Base-by-base conservation (phyloP, 2,797 vertebrate genomes). In the Pagetopsis macropterus region DNA sequence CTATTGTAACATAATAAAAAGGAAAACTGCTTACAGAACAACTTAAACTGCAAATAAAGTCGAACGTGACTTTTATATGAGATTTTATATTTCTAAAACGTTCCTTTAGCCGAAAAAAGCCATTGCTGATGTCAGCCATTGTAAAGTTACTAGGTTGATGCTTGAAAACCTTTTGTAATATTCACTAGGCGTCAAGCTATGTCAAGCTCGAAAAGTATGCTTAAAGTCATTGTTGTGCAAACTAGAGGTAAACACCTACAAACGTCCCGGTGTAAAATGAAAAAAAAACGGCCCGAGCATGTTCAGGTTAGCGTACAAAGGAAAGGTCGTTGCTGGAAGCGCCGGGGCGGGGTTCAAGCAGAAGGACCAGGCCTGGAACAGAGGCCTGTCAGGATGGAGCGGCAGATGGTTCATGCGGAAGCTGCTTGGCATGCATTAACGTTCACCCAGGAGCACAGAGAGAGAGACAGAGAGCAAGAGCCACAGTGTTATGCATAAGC, bases 341-440 rank as follows among this genome's bases (percentile, higher is more conserved):
- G 60, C 57, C 1, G 21, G 14, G 65, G 63, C 60, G 21, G 21
- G 21, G 21, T 21, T 21, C 21, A 21, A 62, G 67, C 72, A 76
- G 69, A 66, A 13, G 5, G 55, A 75, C 71, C 75, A 67, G 76
- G 73, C 51, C 0, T 4, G 70, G 70, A 69, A 78, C 77, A 68
- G 67, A 74, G 64, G 64, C 61, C 70, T 78, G 72, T 76, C 33
- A 49, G 79, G 70, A 64, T 7, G 54, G 51, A 66, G 75, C 65
- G 61, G 82, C 87, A 87, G 85, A 81, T 88, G 88, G 83, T 54
- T 63, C 70, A 68, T 0, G 56, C 72, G 78, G 70, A 86, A 66
- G 72, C 80, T 79, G 74, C 72, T 91, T 89, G 78, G 11, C 72
- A 92, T 90, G 62, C 88, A 92, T 89, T 87, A 72, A 82, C 7